Evolutionary conservation across 2,113 vertebrate species (phyloP).

Genomic region (Hiodon alosoides): DNA sequence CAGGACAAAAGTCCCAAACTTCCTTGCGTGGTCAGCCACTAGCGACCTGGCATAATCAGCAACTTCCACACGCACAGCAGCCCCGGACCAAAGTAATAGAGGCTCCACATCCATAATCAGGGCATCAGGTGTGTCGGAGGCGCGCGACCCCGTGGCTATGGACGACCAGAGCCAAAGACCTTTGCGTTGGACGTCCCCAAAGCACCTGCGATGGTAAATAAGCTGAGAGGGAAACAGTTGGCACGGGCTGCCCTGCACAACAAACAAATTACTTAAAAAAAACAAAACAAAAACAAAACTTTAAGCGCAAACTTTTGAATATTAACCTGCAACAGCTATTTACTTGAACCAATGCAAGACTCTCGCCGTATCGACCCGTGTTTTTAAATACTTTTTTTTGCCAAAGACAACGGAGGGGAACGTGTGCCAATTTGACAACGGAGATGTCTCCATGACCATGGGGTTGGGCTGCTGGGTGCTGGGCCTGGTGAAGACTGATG

Average conservation of each 20-base stretch:
- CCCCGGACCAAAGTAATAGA: slow-evolving; percentile 34
- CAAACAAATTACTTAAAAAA: not conserved
- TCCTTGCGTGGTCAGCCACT: slow-evolving; percentile 31
- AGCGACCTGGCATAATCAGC: slow-evolving; percentile 45
- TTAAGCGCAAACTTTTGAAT: no score
- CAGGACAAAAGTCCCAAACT: slow-evolving; percentile 23
- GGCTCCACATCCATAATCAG: slow-evolving; percentile 37
- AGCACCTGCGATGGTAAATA: slow-evolving; percentile 57
- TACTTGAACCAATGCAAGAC: no score
- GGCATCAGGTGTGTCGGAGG: slow-evolving; percentile 49
- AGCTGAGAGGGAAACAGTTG: slow-evolving; percentile 13
- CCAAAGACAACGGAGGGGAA: no score
- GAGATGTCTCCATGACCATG: no score
- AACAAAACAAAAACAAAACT: not conserved
- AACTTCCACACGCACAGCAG: slow-evolving; percentile 29
- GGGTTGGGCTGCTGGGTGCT: no score
- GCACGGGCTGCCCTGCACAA: not conserved
- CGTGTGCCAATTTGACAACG: no score
- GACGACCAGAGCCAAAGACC: slow-evolving; percentile 56
- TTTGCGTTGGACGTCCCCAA: slow-evolving; percentile 51
- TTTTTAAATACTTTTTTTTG: no score
- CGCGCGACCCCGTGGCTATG: slow-evolving; percentile 33
- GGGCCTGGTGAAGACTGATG: no score
- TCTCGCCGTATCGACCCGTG: no score
- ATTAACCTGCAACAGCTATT: no score